phyloP scores from a whole-genome alignment of 2,888 invertebrate species.

The Geotrupes spiniger region DNA sequence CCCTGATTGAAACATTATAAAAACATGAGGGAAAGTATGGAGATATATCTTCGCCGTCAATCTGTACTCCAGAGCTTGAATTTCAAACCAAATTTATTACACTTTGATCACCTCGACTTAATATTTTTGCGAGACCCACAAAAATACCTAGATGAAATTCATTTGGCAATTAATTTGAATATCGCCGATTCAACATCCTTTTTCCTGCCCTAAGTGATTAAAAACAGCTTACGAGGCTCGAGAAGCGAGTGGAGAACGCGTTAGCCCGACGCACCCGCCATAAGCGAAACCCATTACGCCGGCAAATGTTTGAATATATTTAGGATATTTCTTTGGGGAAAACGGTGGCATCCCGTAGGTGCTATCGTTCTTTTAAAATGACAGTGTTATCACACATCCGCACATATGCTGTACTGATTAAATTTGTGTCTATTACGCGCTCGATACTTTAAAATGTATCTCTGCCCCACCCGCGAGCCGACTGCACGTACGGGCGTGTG shows the following conservation, averaged over 20 bases:
- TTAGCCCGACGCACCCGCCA: not conserved
- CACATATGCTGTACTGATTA: conserved; percentile 48
- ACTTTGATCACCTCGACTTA: no score
- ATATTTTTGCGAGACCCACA: no score
- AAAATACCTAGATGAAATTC: no score
- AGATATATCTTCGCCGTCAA: not conserved
- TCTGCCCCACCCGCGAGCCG: conserved; percentile 1
- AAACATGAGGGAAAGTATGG: conserved; percentile 30
- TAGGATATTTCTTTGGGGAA: conserved; percentile 47
- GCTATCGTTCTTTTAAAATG: conserved; percentile 50
- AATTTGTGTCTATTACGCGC: conserved; percentile 46
- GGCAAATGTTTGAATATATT: conserved; percentile 42
- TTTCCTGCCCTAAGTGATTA: no score
- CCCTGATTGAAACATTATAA: conserved; percentile 38
- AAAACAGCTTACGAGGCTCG: not conserved
- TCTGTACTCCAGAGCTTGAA: not conserved
- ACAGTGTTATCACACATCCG: conserved; percentile 48
- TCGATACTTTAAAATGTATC: conserved; percentile 41
- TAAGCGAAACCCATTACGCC: conserved; percentile 32
- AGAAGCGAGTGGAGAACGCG: no score
- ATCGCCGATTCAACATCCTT: no score
- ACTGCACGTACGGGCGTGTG: conserved; percentile 4
- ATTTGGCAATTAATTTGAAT: no score
- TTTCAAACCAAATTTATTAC: no score
- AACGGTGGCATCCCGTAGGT: conserved; percentile 45